Evolutionary conservation across 2,113 vertebrate species (phyloP).

Genomic region (Daboia siamensis): DNA sequence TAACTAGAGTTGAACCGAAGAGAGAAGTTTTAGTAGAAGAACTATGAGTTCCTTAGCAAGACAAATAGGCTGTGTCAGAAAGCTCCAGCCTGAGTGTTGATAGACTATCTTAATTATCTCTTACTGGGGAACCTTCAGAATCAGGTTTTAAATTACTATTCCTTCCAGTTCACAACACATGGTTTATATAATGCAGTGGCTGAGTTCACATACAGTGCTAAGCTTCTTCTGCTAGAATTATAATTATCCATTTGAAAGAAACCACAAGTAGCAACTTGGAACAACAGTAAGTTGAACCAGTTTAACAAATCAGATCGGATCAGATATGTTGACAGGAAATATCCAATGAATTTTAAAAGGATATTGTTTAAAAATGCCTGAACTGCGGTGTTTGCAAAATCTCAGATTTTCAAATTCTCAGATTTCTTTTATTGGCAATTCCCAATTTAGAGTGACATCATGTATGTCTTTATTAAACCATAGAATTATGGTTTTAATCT

Average conservation of each 20-base stretch:
- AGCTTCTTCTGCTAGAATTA: not conserved
- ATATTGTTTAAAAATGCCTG: not conserved
- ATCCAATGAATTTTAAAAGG: not conserved
- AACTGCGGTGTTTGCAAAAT: not conserved
- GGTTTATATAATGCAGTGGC: not conserved
- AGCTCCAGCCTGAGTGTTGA: not conserved
- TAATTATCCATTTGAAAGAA: not conserved
- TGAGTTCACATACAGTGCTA: not conserved
- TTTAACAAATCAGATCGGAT: not conserved
- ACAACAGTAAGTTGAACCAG: not conserved
- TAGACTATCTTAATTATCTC: not conserved
- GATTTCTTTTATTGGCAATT: not conserved
- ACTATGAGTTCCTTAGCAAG: not conserved
- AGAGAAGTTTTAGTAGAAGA: not conserved
- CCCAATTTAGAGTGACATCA: not conserved
- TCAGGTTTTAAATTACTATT: not conserved
- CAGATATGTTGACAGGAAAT: not conserved
- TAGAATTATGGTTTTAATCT: not conserved
- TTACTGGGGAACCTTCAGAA: not conserved
- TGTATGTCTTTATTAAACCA: not conserved
- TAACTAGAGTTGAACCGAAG: not conserved
- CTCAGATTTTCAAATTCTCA: not conserved
- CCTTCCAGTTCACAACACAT: not conserved
- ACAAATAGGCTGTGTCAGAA: not conserved
- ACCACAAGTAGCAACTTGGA: not conserved